phyloP scores from a whole-genome alignment of 2,113 vertebrate species.

The Scatophagus argus region DNA sequence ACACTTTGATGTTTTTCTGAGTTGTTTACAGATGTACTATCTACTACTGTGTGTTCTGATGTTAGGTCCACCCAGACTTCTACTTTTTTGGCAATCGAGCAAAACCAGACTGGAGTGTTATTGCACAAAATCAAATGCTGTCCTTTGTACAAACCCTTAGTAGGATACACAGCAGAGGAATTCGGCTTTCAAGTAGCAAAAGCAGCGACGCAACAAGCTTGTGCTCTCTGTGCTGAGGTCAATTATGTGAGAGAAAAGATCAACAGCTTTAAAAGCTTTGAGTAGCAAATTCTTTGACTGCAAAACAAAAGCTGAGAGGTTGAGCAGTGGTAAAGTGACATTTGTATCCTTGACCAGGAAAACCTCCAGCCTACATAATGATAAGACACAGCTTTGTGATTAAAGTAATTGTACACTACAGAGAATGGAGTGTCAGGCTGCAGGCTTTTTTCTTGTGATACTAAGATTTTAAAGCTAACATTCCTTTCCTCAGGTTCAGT shows the following conservation, averaged over 20 bases:
- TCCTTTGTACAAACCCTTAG: not conserved
- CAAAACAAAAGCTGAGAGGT: not conserved
- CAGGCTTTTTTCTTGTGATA: not conserved
- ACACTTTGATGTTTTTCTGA: not conserved
- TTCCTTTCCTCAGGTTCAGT: not conserved
- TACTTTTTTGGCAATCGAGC: not conserved
- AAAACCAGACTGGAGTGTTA: not conserved
- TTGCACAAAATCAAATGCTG: not conserved
- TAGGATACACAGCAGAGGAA: not conserved
- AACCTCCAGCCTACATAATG: not conserved
- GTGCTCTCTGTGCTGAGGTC: not conserved
- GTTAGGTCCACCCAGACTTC: not conserved
- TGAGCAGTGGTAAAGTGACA: not conserved
- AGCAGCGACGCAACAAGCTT: not conserved
- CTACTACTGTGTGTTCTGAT: not conserved
- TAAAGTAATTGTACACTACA: not conserved
- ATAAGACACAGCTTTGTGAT: not conserved
- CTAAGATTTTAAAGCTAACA: not conserved
- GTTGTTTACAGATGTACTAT: not conserved
- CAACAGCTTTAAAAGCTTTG: constrained; percentile 18
- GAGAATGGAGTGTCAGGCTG: not conserved
- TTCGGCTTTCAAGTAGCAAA: not conserved
- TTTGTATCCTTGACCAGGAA: not conserved
- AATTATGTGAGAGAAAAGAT: not conserved
- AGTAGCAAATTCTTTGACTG: constrained; percentile 12